These are phyloP conservation scores for Mixornis gularis DNA, from an alignment of 2,113 vertebrate species.

Conservation along the genomic window DNA sequence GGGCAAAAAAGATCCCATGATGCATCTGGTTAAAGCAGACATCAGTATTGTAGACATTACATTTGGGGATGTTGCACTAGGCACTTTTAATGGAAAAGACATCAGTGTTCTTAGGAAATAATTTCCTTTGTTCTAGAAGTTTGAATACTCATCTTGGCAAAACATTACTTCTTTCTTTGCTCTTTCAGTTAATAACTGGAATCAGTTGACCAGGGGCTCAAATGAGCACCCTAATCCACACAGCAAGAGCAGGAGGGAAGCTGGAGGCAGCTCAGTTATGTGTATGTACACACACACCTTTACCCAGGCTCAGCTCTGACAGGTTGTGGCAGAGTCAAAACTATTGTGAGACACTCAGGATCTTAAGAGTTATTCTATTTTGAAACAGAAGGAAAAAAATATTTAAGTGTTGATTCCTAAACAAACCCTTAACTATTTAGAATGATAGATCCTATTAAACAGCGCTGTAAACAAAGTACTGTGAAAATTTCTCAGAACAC, in stretches of 20 bases:
- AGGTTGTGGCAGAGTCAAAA: neutral
- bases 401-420: neutral
- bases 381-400: neutral
- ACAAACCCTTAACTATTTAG: neutral
- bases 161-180: neutral
- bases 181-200: neutral
- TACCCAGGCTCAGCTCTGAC: neutral
- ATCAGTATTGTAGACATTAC: accelerated
- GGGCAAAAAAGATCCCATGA: neutral
- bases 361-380: neutral
- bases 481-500: neutral
- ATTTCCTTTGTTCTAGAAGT: neutral
- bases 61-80: neutral
- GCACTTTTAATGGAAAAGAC: neutral
- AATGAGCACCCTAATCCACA: neutral
- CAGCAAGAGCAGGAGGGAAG: neutral
- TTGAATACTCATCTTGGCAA: neutral
- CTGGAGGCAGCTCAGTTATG: neutral
- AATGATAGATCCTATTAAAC: neutral
- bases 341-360: neutral
- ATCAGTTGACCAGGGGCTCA: neutral
- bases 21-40: neutral
- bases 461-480: neutral
- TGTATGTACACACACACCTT: accelerated
- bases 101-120: neutral